Base-by-base conservation (phyloP, 2,113 vertebrate species). In the Ophthalmolycus amberensis region DNA sequence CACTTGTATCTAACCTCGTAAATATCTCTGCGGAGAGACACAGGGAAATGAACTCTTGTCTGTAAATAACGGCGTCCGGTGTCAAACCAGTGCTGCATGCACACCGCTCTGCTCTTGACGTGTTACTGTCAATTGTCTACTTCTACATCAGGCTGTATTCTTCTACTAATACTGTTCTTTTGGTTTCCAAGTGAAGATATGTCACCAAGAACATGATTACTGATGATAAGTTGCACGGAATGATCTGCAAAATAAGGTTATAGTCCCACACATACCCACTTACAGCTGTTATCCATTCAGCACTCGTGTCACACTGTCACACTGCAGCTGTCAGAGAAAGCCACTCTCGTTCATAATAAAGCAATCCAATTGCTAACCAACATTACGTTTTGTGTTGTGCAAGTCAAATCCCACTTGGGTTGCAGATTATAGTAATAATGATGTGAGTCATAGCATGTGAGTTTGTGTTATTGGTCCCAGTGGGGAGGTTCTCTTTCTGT, bases 21-120 rank as follows among this genome's bases (percentile, higher is more conserved):
- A 87, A 84, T 74, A 79, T 79, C 75, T 79, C 56, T 42, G 71
- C n/a, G 58, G 46, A 72, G 44, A 66, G 60, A 56, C 44, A n/a
- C 16, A 29, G 32, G 79, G 72, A 82, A 83, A 82, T 83, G 38
- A 85, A 66, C 79, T 80, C 68, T 80, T 37, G 46, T 0, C 67
- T 66, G 78, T 3, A 82, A 82, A 77, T 79, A 79, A 48, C 60
- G 37, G 65, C 6, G 1, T 32, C 73, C 59, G 50, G 16, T 34
- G 46, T 77, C 71, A 64, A 0, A 14, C 5, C 60, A 34, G 32
- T n/a, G 18, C 67, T 76, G 72, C 32, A 1, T 29, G 25, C 82
- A 44, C 63, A 29, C 48, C 32, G 70, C 58, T 79, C 9, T 0
- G 52, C 74, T 67, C 86, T 66, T 56, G 48, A 69, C 75, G 63